Base-by-base conservation (phyloP, 2,113 vertebrate species). In the Megaptera novaeangliae region DNA sequence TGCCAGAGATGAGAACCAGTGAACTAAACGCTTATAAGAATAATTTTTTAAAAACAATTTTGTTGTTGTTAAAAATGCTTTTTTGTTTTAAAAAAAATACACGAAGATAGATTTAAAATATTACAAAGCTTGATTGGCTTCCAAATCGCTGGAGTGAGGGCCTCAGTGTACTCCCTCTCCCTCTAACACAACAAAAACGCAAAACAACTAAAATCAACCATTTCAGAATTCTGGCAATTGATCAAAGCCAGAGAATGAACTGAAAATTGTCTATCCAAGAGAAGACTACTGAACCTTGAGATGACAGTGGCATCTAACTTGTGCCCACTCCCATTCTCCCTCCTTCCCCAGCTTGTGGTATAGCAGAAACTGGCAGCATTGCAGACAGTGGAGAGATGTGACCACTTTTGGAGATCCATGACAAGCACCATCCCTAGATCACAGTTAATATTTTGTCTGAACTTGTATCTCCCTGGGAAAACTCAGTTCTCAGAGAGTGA, bases 391-490 rank as follows among this genome's bases (percentile, higher is more conserved):
- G 21, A 93, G 71, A 86, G 44, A 66, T 90, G 20, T 71, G 66
- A 63, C 64, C 66, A 36, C 21, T 84, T 96, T 88, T 82, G 66
- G 66, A 72, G 85, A 71, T 23, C 71, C 59, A 15, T 84, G 80
- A 71, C 90, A 94, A 92, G 44, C n/a, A 61, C 39, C 8, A 3
- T 92, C 88, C 61, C 59, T 21, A 46, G 83, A 95, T 39, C 31
- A 59, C 39, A 52, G 85, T 94, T 96, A 64, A 52, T 93, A 69
- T 80, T 96, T 98, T 95, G 49, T 89, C 68, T 0, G 8, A 95
- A 94, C 77, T 94, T 96, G 83, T 18, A 94, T 31, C 68, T 97
- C 89, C 66, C 72, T 89, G 77, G 91, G 68, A 96, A 93, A 96
- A 94, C 64, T 74, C 36, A 93, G 3, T 69, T 95, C 27, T 92